Evolutionary conservation across 2,113 vertebrate genomes (phyloP).

Genomic region (Hymenochirus boettgeri): DNA sequence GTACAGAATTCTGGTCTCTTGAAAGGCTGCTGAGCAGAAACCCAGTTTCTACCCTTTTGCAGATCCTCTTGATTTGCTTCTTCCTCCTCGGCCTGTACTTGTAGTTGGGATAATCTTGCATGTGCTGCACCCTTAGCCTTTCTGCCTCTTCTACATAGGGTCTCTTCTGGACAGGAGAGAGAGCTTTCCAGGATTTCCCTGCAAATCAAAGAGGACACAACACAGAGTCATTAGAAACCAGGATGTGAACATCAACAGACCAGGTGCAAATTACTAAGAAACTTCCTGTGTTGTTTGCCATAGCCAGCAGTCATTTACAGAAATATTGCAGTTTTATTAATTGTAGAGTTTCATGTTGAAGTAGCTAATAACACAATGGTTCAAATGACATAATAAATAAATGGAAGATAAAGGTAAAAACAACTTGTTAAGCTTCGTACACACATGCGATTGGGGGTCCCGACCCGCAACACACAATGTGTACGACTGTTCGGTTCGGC

Average conservation of each 20-base stretch:
- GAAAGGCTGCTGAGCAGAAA: slow-evolving; percentile 79
- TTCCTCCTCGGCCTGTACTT: slow-evolving; percentile 94
- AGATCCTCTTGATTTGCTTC: slow-evolving; percentile 94
- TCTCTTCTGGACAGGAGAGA: slow-evolving; percentile 88
- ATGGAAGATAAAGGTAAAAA: too few species aligned
- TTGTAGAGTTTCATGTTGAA: too few species aligned
- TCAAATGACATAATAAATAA: too few species aligned
- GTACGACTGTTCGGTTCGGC: too few species aligned
- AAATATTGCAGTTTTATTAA: too few species aligned
- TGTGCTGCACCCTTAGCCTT: slow-evolving; percentile 91
- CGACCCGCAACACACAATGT: too few species aligned
- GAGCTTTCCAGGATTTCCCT: slow-evolving; percentile 97
- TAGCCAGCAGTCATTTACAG: too few species aligned
- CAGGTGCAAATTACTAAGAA: too few species aligned
- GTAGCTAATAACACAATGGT: too few species aligned
- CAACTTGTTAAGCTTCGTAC: too few species aligned
- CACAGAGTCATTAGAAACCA: slow-evolving; percentile 23
- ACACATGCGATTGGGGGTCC: too few species aligned
- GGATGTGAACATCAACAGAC: slow-evolving; percentile 26
- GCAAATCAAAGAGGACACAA: slow-evolving; percentile 45
- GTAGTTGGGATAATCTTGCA: slow-evolving; percentile 98
- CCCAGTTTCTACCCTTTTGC: slow-evolving; percentile 83
- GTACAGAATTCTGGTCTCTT: slow-evolving; percentile 76
- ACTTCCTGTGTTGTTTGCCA: too few species aligned
- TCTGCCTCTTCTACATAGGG: slow-evolving; percentile 97